These are phyloP conservation scores for Pelvicachromis taeniatus DNA, from an alignment of 2,113 vertebrate genomes.

Conservation along the genomic window DNA sequence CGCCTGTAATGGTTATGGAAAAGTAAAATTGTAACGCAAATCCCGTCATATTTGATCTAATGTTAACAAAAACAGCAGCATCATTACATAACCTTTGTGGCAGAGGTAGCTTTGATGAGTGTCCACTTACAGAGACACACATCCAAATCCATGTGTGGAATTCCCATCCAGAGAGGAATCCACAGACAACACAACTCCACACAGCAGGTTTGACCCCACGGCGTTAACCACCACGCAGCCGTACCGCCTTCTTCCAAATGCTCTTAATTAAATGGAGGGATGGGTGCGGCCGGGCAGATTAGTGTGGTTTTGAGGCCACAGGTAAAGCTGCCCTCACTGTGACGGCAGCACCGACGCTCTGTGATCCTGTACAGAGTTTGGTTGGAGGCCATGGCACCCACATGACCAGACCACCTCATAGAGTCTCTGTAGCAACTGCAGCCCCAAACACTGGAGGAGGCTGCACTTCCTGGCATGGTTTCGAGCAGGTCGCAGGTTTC, in stretches of 20 bases:
- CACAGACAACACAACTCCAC: too few species aligned
- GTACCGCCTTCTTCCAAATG: not conserved
- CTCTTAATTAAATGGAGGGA: not conserved
- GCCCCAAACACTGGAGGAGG: not conserved
- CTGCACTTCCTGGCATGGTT: not conserved
- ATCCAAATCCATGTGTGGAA: not conserved
- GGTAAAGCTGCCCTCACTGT: not conserved
- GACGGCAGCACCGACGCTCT: not conserved
- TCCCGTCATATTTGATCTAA: not conserved
- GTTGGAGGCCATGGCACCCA: not conserved
- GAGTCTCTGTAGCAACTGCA: conserved; percentile 16
- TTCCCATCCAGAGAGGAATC: not conserved
- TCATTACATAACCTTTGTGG: not conserved
- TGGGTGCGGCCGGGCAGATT: not conserved
- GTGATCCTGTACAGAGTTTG: not conserved
- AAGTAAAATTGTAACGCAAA: not conserved
- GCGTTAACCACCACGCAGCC: not conserved
- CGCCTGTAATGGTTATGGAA: not conserved
- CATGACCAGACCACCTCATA: not conserved
- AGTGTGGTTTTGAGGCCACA: not conserved
- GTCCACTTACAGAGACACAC: not conserved
- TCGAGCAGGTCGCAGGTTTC: not conserved
- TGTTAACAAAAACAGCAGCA: not conserved
- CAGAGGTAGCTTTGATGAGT: not conserved
- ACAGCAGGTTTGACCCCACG: not conserved